These are phyloP conservation scores for Apolygus lucorum DNA, from an alignment of 1,140 invertebrate species.

Conservation along the genomic window DNA sequence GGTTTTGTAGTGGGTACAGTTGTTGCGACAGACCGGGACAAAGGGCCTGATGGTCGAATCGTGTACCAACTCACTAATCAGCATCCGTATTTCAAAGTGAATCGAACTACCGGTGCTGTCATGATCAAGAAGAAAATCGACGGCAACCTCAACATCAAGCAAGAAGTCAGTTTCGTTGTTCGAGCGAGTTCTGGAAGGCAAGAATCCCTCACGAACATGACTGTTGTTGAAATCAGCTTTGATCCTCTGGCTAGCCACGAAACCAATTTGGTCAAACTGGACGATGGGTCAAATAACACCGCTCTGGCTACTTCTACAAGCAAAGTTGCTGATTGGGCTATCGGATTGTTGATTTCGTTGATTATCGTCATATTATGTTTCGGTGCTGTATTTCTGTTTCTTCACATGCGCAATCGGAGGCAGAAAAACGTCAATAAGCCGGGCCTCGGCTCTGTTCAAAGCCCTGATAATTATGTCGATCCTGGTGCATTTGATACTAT, in stretches of 20 bases:
- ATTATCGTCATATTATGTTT: slow-evolving; percentile 72
- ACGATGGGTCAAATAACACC: slow-evolving; percentile 41
- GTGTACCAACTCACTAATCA: slow-evolving; percentile 78
- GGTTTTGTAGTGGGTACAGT: slow-evolving; percentile 80
- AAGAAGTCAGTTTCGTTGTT: slow-evolving; percentile 67
- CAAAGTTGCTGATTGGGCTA: slow-evolving; percentile 73
- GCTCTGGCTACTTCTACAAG: slow-evolving; percentile 47
- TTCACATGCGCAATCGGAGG: slow-evolving; percentile 71
- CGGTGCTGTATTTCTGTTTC: slow-evolving; percentile 68
- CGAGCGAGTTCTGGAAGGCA: slow-evolving; percentile 79
- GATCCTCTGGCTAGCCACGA: slow-evolving; percentile 55
- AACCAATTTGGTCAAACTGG: slow-evolving; percentile 47
- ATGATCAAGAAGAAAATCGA: slow-evolving; percentile 67
- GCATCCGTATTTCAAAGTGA: slow-evolving; percentile 81
- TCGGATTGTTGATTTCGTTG: slow-evolving; percentile 72
- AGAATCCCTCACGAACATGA: slow-evolving; percentile 73
- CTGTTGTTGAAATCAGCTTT: slow-evolving; percentile 72
- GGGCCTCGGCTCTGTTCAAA: slow-evolving; percentile 49
- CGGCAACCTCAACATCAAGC: slow-evolving; percentile 49
- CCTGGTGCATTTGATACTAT: slow-evolving; percentile 80
- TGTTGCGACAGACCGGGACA: slow-evolving; percentile 79
- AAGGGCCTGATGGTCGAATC: slow-evolving; percentile 81
- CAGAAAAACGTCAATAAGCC: slow-evolving; percentile 73
- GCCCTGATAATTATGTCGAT: slow-evolving; percentile 67
- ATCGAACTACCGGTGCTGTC: slow-evolving; percentile 79